These are phyloP conservation scores for Euzetes globulus DNA, from an alignment of 2,888 invertebrate species.

Conservation along the genomic window DNA sequence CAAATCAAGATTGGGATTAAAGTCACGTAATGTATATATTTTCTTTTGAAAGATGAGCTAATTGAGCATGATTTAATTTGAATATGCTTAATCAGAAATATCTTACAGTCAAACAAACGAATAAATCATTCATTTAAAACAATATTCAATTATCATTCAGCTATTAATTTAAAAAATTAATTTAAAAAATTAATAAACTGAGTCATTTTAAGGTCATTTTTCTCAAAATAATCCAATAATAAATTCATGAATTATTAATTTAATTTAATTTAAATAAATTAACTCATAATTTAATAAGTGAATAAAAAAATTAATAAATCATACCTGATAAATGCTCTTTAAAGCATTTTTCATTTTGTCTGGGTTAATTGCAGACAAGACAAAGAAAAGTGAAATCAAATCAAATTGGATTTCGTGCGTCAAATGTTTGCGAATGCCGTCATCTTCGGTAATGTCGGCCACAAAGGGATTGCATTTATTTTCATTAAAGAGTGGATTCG, in stretches of 20 bases:
- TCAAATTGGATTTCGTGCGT: slow-evolving; percentile 51
- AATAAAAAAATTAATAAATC: background rate
- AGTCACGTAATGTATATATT: too few species aligned
- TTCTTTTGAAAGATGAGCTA: too few species aligned
- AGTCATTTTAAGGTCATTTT: background rate
- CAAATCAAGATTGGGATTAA: too few species aligned
- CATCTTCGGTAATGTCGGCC: slow-evolving; percentile 63
- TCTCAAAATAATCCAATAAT: background rate
- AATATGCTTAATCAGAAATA: too few species aligned
- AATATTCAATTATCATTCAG: background rate
- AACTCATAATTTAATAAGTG: background rate
- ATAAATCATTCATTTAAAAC: background rate
- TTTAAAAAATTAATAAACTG: background rate
- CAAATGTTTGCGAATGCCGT: slow-evolving; percentile 53
- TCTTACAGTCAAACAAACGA: too few species aligned
- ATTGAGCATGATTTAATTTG: too few species aligned
- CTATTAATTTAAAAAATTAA: background rate
- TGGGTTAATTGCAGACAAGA: slow-evolving; percentile 88
- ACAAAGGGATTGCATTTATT: slow-evolving; percentile 66
- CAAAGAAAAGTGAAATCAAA: slow-evolving; percentile 81
- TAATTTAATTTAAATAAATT: background rate
- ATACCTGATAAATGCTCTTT: slow-evolving; percentile 56
- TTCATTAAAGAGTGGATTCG: slow-evolving; percentile 57
- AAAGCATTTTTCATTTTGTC: slow-evolving; percentile 59
- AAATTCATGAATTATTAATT: background rate